phyloP scores from a whole-genome alignment of 2,888 invertebrate species.

The Athalia cordata region DNA sequence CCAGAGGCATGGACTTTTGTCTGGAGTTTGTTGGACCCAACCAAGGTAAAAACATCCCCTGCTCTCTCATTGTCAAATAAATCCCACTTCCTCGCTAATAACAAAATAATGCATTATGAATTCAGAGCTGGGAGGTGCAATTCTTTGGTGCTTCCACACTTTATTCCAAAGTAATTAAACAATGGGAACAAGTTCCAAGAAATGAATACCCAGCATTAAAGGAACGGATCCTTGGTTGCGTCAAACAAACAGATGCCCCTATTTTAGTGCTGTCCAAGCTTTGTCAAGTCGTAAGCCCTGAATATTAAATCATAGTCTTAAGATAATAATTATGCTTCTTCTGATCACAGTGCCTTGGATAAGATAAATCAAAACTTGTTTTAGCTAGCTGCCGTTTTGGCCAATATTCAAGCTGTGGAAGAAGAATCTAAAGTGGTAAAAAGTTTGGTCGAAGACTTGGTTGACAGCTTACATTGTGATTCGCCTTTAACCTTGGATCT shows the following conservation, averaged over 20 bases:
- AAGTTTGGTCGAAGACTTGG: slow-evolving; percentile 84
- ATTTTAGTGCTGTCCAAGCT: slow-evolving; percentile 90
- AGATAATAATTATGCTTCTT: not conserved
- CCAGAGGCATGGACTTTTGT: slow-evolving; percentile 94
- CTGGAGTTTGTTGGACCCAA: slow-evolving; percentile 90
- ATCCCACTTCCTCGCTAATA: not conserved
- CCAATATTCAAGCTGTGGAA: slow-evolving; percentile 79
- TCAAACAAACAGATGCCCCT: slow-evolving; percentile 86
- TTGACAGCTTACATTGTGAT: slow-evolving; percentile 79
- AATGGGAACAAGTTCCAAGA: slow-evolving; percentile 90
- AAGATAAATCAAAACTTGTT: slow-evolving; percentile 59
- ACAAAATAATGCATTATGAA: slow-evolving; percentile 53
- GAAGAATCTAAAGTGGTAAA: slow-evolving; percentile 76
- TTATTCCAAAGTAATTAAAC: slow-evolving; percentile 90
- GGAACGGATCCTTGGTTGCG: slow-evolving; percentile 85
- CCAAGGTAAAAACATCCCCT: slow-evolving; percentile 78
- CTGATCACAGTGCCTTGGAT: slow-evolving; percentile 24
- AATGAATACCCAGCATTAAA: slow-evolving; percentile 86
- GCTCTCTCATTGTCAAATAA: not conserved
- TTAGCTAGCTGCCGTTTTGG: slow-evolving; percentile 89
- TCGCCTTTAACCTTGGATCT: slow-evolving; percentile 79
- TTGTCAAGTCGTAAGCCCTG: slow-evolving; percentile 86
- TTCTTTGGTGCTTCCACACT: slow-evolving; percentile 95
- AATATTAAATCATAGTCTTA: not conserved
- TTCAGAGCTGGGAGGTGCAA: slow-evolving; percentile 90